Evolutionary conservation across 2,113 vertebrate species (phyloP), one percentile per base, ranked within the genome.

Genomic region (Paedocypris sp.): DNA sequence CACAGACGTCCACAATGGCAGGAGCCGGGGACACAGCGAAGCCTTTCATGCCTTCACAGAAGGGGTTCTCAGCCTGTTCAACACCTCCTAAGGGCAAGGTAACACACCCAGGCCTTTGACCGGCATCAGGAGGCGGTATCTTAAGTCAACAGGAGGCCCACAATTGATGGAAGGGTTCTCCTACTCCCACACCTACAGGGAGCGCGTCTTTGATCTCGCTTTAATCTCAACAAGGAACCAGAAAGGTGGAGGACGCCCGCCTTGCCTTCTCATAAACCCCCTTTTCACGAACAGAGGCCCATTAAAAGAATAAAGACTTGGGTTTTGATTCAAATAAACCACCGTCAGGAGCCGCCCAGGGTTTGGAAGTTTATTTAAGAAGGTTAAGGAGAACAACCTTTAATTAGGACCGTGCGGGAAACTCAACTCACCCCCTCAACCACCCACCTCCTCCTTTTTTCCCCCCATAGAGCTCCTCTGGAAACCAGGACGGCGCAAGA

Each of bases 141-240:
- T 60, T 43, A 60, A 72, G 73, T 75, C 77, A 80, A 80, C 70
- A 81, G 68, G 74, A 73, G 73, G 74, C 80, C 68, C 52, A 73
- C 69, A 75, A 70, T 70, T 69, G 28, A 59, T 72, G 79, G 80
- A 82, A 83, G 78, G 66, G 57, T 66, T 73, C 76, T 77, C 79
- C 74, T 74, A 29, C 29, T 25, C 36, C 15, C 53, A 70, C 67
- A 38, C 64, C 68, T 61, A 68, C 33, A 25, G 46, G 32, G 39
- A 38, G 31, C 19, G 39, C 20, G 52, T 12, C 53, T 66, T 64
- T 71, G 65, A 72, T 68, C 60, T 66, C 36, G 19, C 36, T 65
- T 67, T 69, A 60, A 72, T 73, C 60, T 67, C 20, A 9, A 26
- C 22, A 12, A 67, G 10, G 22, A 52, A 61, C 54, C 61, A 15